Conservation (phyloP, 1,140 invertebrate genomes). For the Drosophila hydei region DNA sequence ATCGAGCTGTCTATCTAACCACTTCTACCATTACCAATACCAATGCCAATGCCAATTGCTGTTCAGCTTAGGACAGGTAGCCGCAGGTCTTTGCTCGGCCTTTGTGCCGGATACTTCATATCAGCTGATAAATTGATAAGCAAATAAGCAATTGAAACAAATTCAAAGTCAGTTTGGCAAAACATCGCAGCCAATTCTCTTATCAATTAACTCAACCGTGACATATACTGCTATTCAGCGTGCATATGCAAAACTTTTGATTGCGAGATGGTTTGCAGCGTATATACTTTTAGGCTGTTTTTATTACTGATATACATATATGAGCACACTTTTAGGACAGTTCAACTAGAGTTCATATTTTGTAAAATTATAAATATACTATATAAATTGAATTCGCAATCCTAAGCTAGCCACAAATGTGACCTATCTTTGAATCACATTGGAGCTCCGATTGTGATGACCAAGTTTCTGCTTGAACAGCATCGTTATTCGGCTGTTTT, state of each 20-base stretch:
- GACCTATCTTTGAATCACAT: too few species aligned
- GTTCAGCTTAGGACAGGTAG: constrained; percentile 10
- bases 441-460: too few species aligned
- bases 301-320: too few species aligned
- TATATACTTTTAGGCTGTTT: not conserved
- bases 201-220: not conserved
- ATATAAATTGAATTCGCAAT: too few species aligned
- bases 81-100: not conserved
- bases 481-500: too few species aligned
- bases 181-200: constrained; percentile 10
- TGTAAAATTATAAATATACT: too few species aligned
- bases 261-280: too few species aligned
- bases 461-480: too few species aligned
- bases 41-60: not conserved
- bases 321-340: too few species aligned
- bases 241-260: constrained; percentile 3
- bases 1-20: constrained; percentile 13
- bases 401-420: too few species aligned
- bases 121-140: constrained; percentile 19
- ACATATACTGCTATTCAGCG: not conserved
- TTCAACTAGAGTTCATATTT: too few species aligned
- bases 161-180: constrained; percentile 5
- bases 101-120: constrained; percentile 13
- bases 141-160: not conserved
- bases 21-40: not conserved